Conservation (phyloP, 2,797 vertebrate genomes). For the Ciconia nigra region DNA sequence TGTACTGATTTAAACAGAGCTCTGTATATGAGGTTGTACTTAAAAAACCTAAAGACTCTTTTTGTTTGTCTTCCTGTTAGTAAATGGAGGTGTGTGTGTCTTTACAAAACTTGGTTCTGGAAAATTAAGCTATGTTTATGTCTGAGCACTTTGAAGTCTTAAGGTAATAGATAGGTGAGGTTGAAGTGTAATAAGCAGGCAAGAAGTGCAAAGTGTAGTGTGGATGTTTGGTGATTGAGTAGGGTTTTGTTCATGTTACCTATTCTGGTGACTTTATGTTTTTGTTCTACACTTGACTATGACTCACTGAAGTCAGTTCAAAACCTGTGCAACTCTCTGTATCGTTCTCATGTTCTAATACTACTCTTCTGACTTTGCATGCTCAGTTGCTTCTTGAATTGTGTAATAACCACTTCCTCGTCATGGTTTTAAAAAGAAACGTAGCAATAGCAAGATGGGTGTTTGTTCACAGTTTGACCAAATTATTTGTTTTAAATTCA, state of each 20-base stretch:
- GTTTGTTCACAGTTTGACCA: accelerated
- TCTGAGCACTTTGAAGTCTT: background rate
- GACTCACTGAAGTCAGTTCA: background rate
- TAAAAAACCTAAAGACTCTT: accelerated
- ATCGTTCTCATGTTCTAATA: accelerated
- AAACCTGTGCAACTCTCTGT: background rate
- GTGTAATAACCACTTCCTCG: accelerated
- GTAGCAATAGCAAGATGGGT: accelerated
- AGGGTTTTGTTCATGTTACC: background rate
- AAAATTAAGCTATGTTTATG: background rate
- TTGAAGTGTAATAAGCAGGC: accelerated
- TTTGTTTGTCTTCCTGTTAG: accelerated
- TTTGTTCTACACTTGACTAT: accelerated
- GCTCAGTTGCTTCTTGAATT: accelerated
- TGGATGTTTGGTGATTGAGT: background rate
- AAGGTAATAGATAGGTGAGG: accelerated
- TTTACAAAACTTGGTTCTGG: accelerated
- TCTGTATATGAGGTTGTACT: accelerated
- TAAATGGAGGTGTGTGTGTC: accelerated
- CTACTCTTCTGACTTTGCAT: accelerated
- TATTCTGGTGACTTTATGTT: background rate
- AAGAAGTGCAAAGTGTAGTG: background rate
- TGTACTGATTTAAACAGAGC: accelerated
- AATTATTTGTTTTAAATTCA: accelerated
- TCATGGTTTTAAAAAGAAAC: background rate